Evolutionary conservation across 2,797 vertebrate genomes (phyloP).

Genomic region (Clarias laeviceps): DNA sequence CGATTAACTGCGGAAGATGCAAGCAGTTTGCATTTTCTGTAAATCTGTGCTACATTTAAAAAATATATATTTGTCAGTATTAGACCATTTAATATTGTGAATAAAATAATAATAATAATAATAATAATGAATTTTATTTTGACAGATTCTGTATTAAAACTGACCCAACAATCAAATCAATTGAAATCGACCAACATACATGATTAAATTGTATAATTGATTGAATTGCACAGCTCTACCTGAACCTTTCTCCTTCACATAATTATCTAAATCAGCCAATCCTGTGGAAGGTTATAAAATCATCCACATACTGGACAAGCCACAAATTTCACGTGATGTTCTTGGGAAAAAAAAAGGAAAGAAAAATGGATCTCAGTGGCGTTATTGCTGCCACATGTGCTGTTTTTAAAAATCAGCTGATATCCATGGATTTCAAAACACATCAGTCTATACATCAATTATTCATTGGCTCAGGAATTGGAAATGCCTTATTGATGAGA

Average conservation of each 20-base stretch:
- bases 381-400: neutral
- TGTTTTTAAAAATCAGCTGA: neutral
- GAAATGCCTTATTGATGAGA: neutral
- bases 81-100: too few relatives aligned
- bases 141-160: too few relatives aligned
- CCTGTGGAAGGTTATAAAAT: neutral
- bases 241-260: too few relatives aligned
- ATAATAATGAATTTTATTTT: too few relatives aligned
- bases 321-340: neutral
- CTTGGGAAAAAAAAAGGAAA: rapidly evolving
- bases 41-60: too few relatives aligned
- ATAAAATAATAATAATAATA: too few relatives aligned
- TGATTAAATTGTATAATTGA: too few relatives aligned
- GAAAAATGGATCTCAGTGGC: neutral
- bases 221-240: neutral
- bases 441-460: neutral
- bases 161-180: too few relatives aligned
- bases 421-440: neutral
- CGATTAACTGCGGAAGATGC: too few relatives aligned
- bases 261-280: neutral
- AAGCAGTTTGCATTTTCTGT: too few relatives aligned
- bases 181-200: too few relatives aligned
- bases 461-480: neutral
- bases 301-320: neutral
- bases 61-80: too few relatives aligned